phyloP scores from a whole-genome alignment of 2,888 invertebrate genomes.

The Hypomecis punctinalis region DNA sequence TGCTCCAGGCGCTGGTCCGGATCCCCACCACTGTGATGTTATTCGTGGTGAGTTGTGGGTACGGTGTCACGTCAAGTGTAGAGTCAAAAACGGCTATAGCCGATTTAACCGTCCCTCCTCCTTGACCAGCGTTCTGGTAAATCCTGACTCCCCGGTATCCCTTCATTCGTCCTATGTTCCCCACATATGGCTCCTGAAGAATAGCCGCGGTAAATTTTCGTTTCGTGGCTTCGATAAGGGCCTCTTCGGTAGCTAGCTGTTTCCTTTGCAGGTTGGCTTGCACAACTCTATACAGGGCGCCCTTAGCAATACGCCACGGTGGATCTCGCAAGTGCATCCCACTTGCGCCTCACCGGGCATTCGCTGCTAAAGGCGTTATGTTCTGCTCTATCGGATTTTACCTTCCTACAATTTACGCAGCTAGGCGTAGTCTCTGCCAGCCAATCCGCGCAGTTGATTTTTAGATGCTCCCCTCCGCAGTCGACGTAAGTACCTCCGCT shows the following conservation, averaged over 20 bases:
- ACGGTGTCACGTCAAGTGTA: neutral
- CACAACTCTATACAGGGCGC: neutral
- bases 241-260: neutral
- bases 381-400: neutral
- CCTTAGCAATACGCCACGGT: slow-evolving; percentile 6
- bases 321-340: neutral
- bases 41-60: neutral
- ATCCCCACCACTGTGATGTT: neutral
- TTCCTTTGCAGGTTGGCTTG: slow-evolving; percentile 1
- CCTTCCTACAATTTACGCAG: neutral
- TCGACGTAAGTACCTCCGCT: too few relatives aligned
- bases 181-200: slow-evolving; percentile 3
- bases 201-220: neutral
- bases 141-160: neutral
- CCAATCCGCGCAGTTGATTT: slow-evolving; percentile 1
- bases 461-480: slow-evolving; percentile 28
- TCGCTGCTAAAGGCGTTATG: slow-evolving; percentile 14
- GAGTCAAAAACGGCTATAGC: slow-evolving; percentile 1
- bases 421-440: neutral
- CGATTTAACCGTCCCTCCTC: neutral
- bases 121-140: neutral
- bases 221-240: neutral
- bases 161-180: neutral
- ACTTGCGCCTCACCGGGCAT: slow-evolving; percentile 2
- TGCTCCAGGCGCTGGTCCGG: neutral